Conservation (phyloP, 2,797 vertebrate species). For the Scomberomorus guttatus region DNA sequence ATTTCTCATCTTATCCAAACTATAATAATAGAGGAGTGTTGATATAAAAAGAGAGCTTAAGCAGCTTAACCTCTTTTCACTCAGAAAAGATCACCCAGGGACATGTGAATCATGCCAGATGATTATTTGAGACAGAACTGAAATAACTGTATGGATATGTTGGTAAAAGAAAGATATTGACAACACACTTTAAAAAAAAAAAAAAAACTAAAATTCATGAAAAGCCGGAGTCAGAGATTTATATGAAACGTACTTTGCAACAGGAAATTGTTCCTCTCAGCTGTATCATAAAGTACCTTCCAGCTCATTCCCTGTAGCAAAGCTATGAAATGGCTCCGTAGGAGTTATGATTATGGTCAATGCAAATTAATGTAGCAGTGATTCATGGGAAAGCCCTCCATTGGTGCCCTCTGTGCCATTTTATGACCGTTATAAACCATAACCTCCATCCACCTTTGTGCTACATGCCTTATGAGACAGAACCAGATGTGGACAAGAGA, state of each 20-base stretch:
- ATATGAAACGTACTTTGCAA: neutral
- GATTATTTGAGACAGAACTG: slow-evolving; percentile 58
- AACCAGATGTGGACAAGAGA: slow-evolving; percentile 56
- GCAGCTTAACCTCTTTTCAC: slow-evolving; percentile 74
- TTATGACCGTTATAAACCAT: slow-evolving; percentile 73
- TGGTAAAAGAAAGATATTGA: slow-evolving; percentile 19
- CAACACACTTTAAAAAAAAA: slow-evolving; percentile 3
- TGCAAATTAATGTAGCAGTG: slow-evolving; percentile 68
- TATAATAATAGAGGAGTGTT: slow-evolving; percentile 62
- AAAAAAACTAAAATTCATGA: neutral
- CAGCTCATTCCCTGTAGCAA: slow-evolving; percentile 47
- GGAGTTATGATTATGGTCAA: slow-evolving; percentile 60
- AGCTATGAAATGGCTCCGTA: slow-evolving; percentile 50
- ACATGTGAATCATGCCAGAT: slow-evolving; percentile 62
- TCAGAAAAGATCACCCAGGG: slow-evolving; percentile 63
- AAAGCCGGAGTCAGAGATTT: slow-evolving; percentile 24
- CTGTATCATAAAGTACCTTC: slow-evolving; percentile 51
- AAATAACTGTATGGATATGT: slow-evolving; percentile 49
- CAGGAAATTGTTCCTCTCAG: slow-evolving; percentile 42
- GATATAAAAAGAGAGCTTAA: slow-evolving; percentile 71
- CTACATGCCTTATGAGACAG: slow-evolving; percentile 41
- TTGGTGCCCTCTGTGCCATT: slow-evolving; percentile 55
- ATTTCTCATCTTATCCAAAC: slow-evolving; percentile 63
- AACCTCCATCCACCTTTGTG: slow-evolving; percentile 42
- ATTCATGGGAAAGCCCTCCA: slow-evolving; percentile 63